phyloP scores from a whole-genome alignment of 2,797 vertebrate genomes.

The Chiloscyllium punctatum region DNA sequence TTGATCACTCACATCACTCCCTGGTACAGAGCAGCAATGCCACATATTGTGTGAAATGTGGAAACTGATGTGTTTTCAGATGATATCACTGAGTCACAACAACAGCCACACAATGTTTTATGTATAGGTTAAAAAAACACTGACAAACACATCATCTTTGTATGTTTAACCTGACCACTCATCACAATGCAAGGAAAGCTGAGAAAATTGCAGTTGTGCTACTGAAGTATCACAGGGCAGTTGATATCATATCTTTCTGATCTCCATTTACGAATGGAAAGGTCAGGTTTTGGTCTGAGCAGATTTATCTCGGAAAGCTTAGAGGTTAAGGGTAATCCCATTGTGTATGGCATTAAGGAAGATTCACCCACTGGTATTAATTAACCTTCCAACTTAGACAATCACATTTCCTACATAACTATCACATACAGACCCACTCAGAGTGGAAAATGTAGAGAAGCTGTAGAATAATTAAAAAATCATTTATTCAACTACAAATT shows the following conservation, averaged over 20 bases:
- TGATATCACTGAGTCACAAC: no score
- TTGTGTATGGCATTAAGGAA: not conserved
- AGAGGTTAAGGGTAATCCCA: not conserved
- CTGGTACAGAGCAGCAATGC: no score
- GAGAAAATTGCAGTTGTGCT: not conserved
- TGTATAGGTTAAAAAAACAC: not conserved
- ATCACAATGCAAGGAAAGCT: not conserved
- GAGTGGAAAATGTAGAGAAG: not conserved
- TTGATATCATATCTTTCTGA: not conserved
- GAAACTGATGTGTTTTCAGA: no score
- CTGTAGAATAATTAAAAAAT: slow-evolving; percentile 14
- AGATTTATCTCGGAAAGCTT: not conserved
- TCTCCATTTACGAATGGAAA: not conserved
- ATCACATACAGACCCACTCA: not conserved
- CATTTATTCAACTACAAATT: not conserved
- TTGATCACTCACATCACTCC: no score
- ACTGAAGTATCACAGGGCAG: not conserved
- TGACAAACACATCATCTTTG: not conserved
- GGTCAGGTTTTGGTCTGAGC: not conserved
- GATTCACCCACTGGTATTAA: not conserved
- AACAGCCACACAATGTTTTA: not conserved
- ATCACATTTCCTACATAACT: not conserved
- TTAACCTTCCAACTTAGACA: not conserved
- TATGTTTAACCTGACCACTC: not conserved
- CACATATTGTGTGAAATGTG: no score